Evolutionary conservation across 2,797 vertebrate genomes (phyloP), one percentile per base, ranked within the genome.

Genomic region (Eospalax fontanierii): DNA sequence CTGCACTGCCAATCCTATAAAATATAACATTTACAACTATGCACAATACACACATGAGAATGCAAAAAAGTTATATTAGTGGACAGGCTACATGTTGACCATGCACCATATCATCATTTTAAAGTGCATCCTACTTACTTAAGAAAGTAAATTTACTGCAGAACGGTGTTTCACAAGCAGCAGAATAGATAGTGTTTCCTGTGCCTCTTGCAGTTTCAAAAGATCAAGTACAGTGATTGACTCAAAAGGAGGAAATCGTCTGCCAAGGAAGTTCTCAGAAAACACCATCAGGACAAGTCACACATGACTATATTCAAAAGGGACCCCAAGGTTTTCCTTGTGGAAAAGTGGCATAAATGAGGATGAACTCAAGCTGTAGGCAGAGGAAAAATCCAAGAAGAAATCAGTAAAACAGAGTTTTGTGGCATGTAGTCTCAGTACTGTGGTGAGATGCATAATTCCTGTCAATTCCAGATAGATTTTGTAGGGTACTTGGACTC

Each of bases 391-490:
- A 63, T 30, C n/a, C 28, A 30, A n/a, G 43, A 80, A 24, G 18
- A 50, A 85, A 71, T 57, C 2, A 9, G 2, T 46, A 54, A 35
- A 2, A 10, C 18, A 65, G 63, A 28, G 8, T 6, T 65, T 65
- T 3, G 3, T 0, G 1, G 57, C 8, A 1, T 24, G 6, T 3
- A 61, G 38, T n/a, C 26, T 30, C 22, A 11, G 61, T 5, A 28
- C 79, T 7, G 3, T 3, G 28, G 3, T 19, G n/a, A 59, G 43
- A 50, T 10, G 19, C 21, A 65, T 40, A 50, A 24, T 28, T 63
- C 50, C 68, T 70, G 14, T 21, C 0, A 24, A n/a, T 74, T 6
- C 74, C 18, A 19, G 43, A 8, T 5, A 16, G 33, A 38, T 22
- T 66, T 9, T 7, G 6, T 12, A 40, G 35, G 54, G 40, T 2